These are phyloP conservation scores for Drosophila busckii DNA, from an alignment of 1,140 invertebrate genomes.

Conservation along the genomic window DNA sequence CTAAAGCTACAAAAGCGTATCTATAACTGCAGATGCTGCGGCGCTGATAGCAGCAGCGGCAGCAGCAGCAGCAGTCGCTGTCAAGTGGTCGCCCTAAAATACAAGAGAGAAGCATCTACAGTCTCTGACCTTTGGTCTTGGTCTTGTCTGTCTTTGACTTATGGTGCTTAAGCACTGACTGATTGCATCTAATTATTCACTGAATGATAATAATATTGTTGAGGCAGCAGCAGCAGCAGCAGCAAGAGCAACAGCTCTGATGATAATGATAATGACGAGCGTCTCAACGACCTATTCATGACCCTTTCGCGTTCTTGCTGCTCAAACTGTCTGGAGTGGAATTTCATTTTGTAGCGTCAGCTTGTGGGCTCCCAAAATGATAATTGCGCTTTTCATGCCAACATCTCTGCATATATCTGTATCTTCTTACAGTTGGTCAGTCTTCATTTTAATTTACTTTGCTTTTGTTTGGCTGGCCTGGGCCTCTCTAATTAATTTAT, in stretches of 20 bases:
- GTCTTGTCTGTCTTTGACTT: constrained; percentile 59
- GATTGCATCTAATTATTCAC: constrained; percentile 77
- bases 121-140: constrained; percentile 52
- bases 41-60: too few relatives aligned
- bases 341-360: constrained; percentile 42
- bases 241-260: constrained; percentile 2
- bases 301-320: constrained; percentile 57
- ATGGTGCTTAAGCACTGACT: constrained; percentile 73
- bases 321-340: constrained; percentile 44
- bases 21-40: constrained; percentile 48
- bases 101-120: background rate
- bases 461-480: constrained; percentile 14
- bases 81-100: constrained; percentile 15
- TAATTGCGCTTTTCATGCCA: constrained; percentile 69
- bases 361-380: constrained; percentile 37
- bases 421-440: constrained; percentile 16
- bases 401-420: constrained; percentile 29
- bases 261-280: constrained; percentile 54
- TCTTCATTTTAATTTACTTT: constrained; percentile 11
- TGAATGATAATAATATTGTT: constrained; percentile 76
- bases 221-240: constrained; percentile 23
- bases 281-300: constrained; percentile 70
- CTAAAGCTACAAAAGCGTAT: constrained; percentile 46
- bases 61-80: too few relatives aligned
- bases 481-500: constrained; percentile 71